A percentile compares a stretch with the other conserved stretches of the same genome.
Conservation (phyloP, 2,888 invertebrate species). For the Tachina lurida region DNA sequence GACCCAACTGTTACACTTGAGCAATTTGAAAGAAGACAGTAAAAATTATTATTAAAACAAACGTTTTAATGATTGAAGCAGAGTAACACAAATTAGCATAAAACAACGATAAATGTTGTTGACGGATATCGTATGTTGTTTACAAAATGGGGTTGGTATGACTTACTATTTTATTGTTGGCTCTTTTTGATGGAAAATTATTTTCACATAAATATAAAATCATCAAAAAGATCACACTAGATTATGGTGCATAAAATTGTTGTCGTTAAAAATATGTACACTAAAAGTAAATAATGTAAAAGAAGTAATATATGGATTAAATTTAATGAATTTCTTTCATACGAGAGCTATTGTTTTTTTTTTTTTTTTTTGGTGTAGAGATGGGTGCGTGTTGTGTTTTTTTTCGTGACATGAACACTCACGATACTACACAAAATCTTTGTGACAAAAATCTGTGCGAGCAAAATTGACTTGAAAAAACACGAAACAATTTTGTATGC, state of each 20-base stretch:
- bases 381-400: too few species aligned
- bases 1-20: constrained; percentile 62
- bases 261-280: constrained; percentile 26
- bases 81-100: constrained; percentile 67
- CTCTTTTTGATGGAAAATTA: constrained; percentile 24
- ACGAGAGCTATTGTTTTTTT: not conserved
- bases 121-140: constrained; percentile 48
- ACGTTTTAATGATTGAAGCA: constrained; percentile 21
- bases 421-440: too few species aligned
- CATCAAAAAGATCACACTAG: constrained; percentile 14
- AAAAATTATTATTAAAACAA: constrained; percentile 57
- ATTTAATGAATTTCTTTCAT: constrained; percentile 27
- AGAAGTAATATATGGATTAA: constrained; percentile 46
- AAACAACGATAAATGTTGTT: constrained; percentile 70
- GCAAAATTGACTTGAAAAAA: too few species aligned
- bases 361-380: not conserved
- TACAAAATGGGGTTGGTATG: not conserved
- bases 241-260: constrained; percentile 47
- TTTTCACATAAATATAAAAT: constrained; percentile 42
- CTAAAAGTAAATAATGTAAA: constrained; percentile 5
- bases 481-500: too few species aligned
- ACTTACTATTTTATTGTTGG: not conserved
- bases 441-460: too few species aligned
- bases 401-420: too few species aligned
- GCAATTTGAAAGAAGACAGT: constrained; percentile 47